Evolutionary conservation across 1,140 invertebrate species (phyloP), one percentile per base, ranked within the genome.

Genomic region (Liolophura sinensis): DNA sequence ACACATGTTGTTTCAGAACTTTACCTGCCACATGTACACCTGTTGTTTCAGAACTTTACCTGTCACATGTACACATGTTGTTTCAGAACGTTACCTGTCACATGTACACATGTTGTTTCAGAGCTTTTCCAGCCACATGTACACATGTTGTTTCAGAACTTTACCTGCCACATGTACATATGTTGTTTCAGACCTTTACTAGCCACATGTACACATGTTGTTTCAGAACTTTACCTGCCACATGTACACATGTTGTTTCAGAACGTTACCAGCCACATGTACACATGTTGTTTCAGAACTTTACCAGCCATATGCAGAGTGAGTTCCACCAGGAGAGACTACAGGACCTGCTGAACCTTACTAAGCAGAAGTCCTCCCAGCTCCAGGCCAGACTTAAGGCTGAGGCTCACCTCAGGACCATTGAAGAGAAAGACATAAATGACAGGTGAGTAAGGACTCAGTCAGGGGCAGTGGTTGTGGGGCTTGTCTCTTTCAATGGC

Each of bases 321-420:
- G 61, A 27, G 1, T 70, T 68, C 25, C 75, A 77, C 68, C 65
- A 68, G 51, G 61, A 70, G 16, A 68, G 70, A 20, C 73, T 77
- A 71, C 58, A 69, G 25, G 65, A 64, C 22, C 46, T 77, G 48
- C 61, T 71, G 18, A 65, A 69, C 24, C 50, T 73, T 18, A 70
- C 72, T 27, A 49, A 73, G 51, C 54, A 73, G 50, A 77, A 75
- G 47, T 70, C 68, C 0, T 55, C 63, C 14, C 71, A 77, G 64
- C 40, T 77, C 0, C 49, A 60, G 20, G 68, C 67, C 49, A 63
- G 75, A 22, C 65, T 77, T 24, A 73, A 73, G 58, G 75, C 75
- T 12, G 73, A 77, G 60, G 73, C 73, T 57, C 75, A 77, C 57
- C 65, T 77, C n/a, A 49, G 73, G 11, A 71, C 70, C 24, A 71